Conservation (phyloP, 2,888 invertebrate species). For the Melinopterus prodromus region DNA sequence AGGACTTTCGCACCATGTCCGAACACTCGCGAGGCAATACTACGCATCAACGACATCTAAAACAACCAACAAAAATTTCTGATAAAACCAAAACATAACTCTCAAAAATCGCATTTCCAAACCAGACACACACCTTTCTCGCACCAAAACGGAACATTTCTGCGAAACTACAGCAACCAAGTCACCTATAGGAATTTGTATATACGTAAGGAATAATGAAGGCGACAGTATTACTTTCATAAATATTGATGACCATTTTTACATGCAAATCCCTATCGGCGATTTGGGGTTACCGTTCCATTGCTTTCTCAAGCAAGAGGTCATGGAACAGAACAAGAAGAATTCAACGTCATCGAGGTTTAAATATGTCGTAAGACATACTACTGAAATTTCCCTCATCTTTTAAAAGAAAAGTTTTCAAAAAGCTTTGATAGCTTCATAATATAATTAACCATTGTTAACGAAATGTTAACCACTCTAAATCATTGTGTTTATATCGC, state of each 20-base stretch:
- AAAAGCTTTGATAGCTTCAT: background rate
- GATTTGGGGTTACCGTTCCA: background rate
- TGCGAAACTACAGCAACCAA: background rate
- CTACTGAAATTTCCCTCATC: background rate
- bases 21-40: conserved; percentile 38
- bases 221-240: background rate
- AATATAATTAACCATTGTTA: background rate
- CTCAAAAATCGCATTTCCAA: background rate
- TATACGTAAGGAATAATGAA: background rate
- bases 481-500: background rate
- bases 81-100: conserved; percentile 11
- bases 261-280: background rate
- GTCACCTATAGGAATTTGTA: background rate
- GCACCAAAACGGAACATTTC: background rate
- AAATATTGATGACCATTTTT: background rate
- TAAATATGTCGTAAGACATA: background rate
- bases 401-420: background rate
- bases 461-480: background rate
- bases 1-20: conserved; percentile 36
- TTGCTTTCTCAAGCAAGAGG: background rate
- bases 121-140: background rate
- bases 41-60: conserved; percentile 45
- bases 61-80: conserved; percentile 35
- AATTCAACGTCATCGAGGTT: background rate
- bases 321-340: background rate